A percentile compares a stretch with the other conserved stretches of the same genome.
These are phyloP conservation scores for Buceros bicornis DNA, from an alignment of 2,797 vertebrate genomes.

Conservation along the genomic window DNA sequence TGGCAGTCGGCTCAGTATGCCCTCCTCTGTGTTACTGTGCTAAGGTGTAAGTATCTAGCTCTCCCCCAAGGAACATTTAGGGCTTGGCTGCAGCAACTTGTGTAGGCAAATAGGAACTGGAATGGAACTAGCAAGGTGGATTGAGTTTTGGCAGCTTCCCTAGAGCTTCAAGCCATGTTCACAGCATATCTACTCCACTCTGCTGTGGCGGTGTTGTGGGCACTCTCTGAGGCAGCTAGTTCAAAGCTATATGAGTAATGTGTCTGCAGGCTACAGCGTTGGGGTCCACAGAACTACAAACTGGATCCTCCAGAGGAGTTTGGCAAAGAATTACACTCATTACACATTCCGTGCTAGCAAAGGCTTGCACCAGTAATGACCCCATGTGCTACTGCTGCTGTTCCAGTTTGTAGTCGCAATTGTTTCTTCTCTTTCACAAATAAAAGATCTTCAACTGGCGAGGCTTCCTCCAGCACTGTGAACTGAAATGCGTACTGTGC, in stretches of 20 bases:
- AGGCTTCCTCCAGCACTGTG: background rate
- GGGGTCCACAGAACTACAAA: background rate
- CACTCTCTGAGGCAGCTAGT: background rate
- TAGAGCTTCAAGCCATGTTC: fast-evolving
- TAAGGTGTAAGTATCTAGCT: background rate
- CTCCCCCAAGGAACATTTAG: background rate
- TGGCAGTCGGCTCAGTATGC: background rate
- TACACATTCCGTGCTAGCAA: fast-evolving
- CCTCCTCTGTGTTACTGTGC: background rate
- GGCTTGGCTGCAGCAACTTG: background rate
- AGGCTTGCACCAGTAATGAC: background rate
- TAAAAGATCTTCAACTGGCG: background rate
- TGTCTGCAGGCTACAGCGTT: background rate
- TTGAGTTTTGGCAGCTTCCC: background rate
- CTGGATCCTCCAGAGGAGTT: background rate
- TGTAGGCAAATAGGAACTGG: background rate
- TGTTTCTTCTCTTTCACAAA: background rate
- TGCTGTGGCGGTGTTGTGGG: background rate
- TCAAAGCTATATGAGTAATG: background rate
- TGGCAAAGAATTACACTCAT: background rate
- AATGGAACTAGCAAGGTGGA: background rate
- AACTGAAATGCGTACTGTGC: background rate
- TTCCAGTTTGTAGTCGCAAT: background rate
- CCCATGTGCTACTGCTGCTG: background rate
- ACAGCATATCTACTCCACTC: background rate